Base-by-base conservation (phyloP, 2,113 vertebrate genomes). In the Ibidorhyncha struthersii region DNA sequence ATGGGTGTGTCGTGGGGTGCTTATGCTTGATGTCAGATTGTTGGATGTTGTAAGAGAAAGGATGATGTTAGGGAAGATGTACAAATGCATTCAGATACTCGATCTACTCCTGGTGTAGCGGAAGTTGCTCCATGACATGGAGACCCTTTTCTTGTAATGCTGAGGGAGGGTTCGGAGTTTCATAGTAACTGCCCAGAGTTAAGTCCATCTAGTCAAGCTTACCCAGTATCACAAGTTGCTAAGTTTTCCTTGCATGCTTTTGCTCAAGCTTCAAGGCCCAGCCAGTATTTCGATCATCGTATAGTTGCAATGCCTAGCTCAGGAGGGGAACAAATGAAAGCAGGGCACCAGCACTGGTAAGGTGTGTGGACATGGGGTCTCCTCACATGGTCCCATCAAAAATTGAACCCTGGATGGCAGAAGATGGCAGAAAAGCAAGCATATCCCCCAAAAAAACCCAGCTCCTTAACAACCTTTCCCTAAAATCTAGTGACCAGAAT, bases 1-100 rank as follows among this genome's bases (percentile, higher is more conserved):
- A 36, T 29, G 34, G 0, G 0, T n/a, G 34, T 58, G 22, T 47
- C 1, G 0, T 71, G 61, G 69, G 41, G n/a, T 70, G 43, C 36
- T 77, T 41, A 23, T 36, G 58, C 45, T 52, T 53, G 30, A 25
- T 69, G 56, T 61, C 52, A 49, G 17, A 19, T 20, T 71, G 14
- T 40, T 80, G 56, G 41, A 25, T 82, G 55, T 71, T 47, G 5
- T 5, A 49, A 73, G 71, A 58, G 74, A 61, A 82, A 41, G 18
- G 23, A 41, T n/a, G 34, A 3, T 41, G 8, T 26, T 76, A 23
- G n/a, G 9, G 25, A 61, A 49, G 27, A 12, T 72, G 58, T 72
- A 70, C 27, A 80, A 36, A 69, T 67, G 5, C 15, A 8, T 82
- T 79, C 12, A 23, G 41, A 27, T 69, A 18, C 45, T 70, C 1